A percentile compares a stretch with the other conserved stretches of the same genome.
Evolutionary conservation across 2,797 vertebrate species (phyloP).

Genomic region (Prunella strophiata): DNA sequence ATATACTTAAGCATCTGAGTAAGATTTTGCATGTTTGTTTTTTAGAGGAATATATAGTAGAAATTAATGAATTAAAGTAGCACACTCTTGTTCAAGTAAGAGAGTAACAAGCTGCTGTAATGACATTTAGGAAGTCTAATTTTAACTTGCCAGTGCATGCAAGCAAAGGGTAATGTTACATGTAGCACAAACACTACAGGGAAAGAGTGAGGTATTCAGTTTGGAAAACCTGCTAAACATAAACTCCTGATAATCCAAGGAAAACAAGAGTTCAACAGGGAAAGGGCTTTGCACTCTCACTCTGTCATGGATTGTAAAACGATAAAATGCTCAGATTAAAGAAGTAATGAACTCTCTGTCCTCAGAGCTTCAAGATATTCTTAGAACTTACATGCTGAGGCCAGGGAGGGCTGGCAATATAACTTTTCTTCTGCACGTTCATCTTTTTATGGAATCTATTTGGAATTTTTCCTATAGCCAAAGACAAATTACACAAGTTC

Average conservation of each 20-base stretch:
- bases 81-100: not conserved
- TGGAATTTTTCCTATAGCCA: not conserved
- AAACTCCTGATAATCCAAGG: slow-evolving; percentile 50
- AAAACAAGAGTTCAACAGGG: slow-evolving; percentile 26
- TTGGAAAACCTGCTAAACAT: slow-evolving; percentile 50
- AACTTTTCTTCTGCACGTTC: not conserved
- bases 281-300: slow-evolving; percentile 11
- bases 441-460: not conserved
- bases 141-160: slow-evolving; percentile 38
- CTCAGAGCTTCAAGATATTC: not conserved
- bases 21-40: not conserved
- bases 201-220: slow-evolving; percentile 24
- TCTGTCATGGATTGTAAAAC: slow-evolving; percentile 7
- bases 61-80: not conserved
- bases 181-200: not conserved
- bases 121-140: slow-evolving; percentile 69
- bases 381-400: not conserved
- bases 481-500: not conserved
- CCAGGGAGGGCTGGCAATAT: not conserved
- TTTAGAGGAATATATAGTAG: not conserved
- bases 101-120: not conserved
- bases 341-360: not conserved
- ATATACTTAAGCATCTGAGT: not conserved
- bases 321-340: not conserved
- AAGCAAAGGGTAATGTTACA: slow-evolving; percentile 53